Conservation (phyloP, 2,888 invertebrate species). For the Nephrotoma flavescens region DNA sequence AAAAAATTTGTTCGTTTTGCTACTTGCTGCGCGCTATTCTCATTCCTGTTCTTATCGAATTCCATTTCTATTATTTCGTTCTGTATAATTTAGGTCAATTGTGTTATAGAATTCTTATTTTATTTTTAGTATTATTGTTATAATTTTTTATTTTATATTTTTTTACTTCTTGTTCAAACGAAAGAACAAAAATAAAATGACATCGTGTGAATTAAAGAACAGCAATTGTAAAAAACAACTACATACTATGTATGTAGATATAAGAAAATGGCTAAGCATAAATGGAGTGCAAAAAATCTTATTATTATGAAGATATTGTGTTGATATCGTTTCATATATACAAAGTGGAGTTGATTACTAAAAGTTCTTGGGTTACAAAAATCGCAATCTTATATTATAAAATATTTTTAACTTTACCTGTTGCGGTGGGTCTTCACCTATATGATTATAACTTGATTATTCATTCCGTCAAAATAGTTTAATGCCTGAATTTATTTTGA, state of each 20-base stretch:
- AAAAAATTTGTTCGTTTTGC: background rate
- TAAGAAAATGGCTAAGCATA: background rate
- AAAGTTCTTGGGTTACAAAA: background rate
- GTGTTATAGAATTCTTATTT: background rate
- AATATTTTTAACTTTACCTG: too few relatives aligned
- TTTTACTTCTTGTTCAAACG: background rate
- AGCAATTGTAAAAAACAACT: background rate
- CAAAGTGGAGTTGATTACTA: background rate
- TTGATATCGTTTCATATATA: background rate
- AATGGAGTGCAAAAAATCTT: background rate
- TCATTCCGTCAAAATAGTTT: too few relatives aligned
- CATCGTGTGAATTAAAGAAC: background rate
- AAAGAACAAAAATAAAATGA: background rate
- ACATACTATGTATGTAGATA: background rate
- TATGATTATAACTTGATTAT: too few relatives aligned
- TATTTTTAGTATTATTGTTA: background rate
- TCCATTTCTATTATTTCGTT: background rate
- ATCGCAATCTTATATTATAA: background rate
- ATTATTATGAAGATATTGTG: background rate
- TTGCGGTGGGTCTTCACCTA: too few relatives aligned
- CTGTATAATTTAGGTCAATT: background rate
- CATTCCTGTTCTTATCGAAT: background rate
- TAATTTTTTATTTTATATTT: background rate
- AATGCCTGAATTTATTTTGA: too few relatives aligned
- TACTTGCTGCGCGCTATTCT: background rate